phyloP scores from a whole-genome alignment of 2,113 vertebrate genomes.

The Trogon melanurus region DNA sequence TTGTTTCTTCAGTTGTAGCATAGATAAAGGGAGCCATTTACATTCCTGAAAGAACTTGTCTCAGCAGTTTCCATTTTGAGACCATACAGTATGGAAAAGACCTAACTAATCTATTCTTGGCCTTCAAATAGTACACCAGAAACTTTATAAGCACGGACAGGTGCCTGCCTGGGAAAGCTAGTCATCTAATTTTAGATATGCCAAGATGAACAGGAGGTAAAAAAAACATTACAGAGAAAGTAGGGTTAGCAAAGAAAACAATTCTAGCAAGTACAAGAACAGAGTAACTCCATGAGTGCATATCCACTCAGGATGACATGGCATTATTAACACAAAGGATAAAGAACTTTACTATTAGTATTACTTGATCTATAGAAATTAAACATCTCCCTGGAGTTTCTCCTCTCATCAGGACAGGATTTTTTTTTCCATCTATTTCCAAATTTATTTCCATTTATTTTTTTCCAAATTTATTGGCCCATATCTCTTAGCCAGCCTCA shows the following conservation, averaged over 20 bases:
- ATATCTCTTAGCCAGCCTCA: neutral
- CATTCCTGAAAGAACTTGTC: neutral
- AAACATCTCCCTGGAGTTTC: neutral
- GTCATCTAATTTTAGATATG: neutral
- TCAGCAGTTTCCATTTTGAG: slow-evolving; percentile 22
- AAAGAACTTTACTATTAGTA: neutral
- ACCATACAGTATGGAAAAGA: neutral
- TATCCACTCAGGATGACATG: neutral
- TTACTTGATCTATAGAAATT: neutral
- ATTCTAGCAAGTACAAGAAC: neutral
- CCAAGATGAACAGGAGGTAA: neutral
- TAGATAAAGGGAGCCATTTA: neutral
- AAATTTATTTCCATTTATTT: too few relatives aligned
- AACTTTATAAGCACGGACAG: neutral
- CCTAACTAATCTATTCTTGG: neutral
- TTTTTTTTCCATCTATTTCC: neutral
- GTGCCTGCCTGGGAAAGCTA: slow-evolving; percentile 1
- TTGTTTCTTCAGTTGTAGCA: neutral
- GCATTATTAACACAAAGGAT: neutral
- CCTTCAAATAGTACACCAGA: neutral
- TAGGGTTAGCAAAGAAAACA: neutral
- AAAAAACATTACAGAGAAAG: neutral
- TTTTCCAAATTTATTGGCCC: neutral
- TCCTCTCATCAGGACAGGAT: neutral
- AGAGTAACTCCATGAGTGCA: neutral